phyloP scores from a whole-genome alignment of 2,113 vertebrate genomes.

The Falcunculus frontatus region DNA sequence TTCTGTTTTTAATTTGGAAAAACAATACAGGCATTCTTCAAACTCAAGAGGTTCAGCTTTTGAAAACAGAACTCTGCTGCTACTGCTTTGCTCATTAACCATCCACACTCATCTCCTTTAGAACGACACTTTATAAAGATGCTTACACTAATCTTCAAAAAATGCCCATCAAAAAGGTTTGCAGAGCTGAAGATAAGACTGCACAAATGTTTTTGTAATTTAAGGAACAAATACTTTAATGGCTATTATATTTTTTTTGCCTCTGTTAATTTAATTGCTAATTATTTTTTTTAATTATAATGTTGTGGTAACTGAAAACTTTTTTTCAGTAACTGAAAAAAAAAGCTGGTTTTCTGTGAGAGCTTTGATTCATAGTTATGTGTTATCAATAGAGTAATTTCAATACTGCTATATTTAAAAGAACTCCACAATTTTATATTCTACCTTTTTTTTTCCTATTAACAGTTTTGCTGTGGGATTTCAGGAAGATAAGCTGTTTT shows the following conservation, averaged over 20 bases:
- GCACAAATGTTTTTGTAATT: not conserved
- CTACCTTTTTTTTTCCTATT: fast-evolving
- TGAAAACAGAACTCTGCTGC: not conserved
- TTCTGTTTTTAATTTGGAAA: not conserved
- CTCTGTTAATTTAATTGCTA: not conserved
- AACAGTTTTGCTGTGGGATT: not conserved
- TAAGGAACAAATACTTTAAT: not conserved
- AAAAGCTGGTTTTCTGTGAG: not conserved
- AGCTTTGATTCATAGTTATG: not conserved
- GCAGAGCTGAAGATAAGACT: not conserved
- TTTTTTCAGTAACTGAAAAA: not conserved
- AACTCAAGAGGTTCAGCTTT: not conserved
- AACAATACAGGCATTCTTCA: not conserved
- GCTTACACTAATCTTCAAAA: not conserved
- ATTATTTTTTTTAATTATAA: not conserved
- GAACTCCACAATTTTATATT: not conserved
- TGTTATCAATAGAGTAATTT: not conserved
- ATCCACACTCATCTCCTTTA: not conserved
- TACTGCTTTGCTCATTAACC: not conserved
- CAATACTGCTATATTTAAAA: not conserved
- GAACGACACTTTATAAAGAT: not conserved
- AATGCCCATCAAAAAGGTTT: not conserved
- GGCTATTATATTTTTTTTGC: not conserved
- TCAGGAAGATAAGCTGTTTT: not conserved
- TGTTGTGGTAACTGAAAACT: no score